Evolutionary conservation across 1,140 invertebrate species (phyloP), one percentile per base, ranked within the genome.

Genomic region (Brachionus paranguensis): DNA sequence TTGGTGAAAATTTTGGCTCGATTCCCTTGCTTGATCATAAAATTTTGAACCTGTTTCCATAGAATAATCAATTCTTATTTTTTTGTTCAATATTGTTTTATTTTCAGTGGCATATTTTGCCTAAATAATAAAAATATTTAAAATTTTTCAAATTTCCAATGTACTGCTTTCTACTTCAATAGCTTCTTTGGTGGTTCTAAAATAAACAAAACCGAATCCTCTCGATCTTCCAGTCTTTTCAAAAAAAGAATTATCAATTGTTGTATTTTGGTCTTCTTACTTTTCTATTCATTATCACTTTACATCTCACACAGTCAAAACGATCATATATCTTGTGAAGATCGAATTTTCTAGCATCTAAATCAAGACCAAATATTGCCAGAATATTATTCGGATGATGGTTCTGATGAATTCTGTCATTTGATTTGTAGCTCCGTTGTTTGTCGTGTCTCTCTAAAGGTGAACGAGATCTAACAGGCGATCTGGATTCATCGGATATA

Each of bases 131-230:
- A 10, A 8, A 65, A 27, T 10, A 29, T 65, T 65, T 20, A 29
- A 29, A 24, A 37, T 7, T 27, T 27, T 17, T 4, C 0, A 0
- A 53, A 14, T 17, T n/a, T 17, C 3, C 12, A 53, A 53, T 53
- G 1, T 14, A 53, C 1, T 17, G 6, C 27, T 7, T 17, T 20
- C 3, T 47, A 78, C 74, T 4, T 78, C n/a, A 55, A 33, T 45
- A 47, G 74, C 74, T 29, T 78, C 74, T n/a, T 78, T 14, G 12
- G 37, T 50, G 14, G 14, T 45, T 43, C 37, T 12, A 78, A 78
- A 78, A 55, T 78, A 78, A 12, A 78, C 74, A 47, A 78, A 78
- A 1, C 74, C 74, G 43, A n/a, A 78, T 37, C 74, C 74, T 45
- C 20, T 37, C 3, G 74, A 45, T 50, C 43, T 29, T 37, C 37